Base-by-base conservation (phyloP, 2,113 vertebrate species). In the Poeciliopsis occidentalis region DNA sequence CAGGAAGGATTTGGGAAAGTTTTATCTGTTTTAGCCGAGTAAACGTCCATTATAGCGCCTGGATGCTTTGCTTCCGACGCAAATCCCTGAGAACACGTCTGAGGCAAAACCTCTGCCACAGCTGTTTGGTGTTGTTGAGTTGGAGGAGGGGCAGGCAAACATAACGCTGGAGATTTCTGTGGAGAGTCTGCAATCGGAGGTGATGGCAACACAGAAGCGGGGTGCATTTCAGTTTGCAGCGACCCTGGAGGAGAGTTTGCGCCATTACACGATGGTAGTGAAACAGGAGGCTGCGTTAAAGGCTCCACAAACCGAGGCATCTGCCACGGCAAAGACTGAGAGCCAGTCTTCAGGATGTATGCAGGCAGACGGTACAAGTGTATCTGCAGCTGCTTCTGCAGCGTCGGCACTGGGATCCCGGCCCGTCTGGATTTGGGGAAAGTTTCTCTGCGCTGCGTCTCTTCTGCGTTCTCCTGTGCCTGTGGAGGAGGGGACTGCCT, bases 401-500 rank as follows among this genome's bases (percentile, higher is more conserved):
- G 89, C 87, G 85, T 88, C 84, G 72, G 84, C 85, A 79, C 24
- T 47, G 89, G 85, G 73, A 67, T 92, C 84, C 87, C 39, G 83
- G 86, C 30, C 3, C 64, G 81, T 86, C 81, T 73, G 79, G 81
- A 54, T 66, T 88, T 83, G 62, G 88, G 85, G 63, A 79, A 81
- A 78, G 63, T 85, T 76, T 89, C 85, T 87, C 87, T 79, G 85
- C 84, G 67, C 83, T 85, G 70, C 85, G 1, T 84, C 86, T 85
- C 82, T 66, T 80, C 87, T 12, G 26, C 82, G 73, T 65, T 84
- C 87, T 88, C 83, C 90, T 79, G 88, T 75, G 75, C 90, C 93
- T 93, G 92, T 82, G 90, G 70, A 92, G 89, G 89, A 92, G 90
- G 90, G 88, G 79, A 92, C 89, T 88, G 91, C 93, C 93, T 92